A percentile compares a stretch with the other conserved stretches of the same genome.
Evolutionary conservation across 2,888 invertebrate genomes (phyloP).

Genomic region (Macropis europaea): DNA sequence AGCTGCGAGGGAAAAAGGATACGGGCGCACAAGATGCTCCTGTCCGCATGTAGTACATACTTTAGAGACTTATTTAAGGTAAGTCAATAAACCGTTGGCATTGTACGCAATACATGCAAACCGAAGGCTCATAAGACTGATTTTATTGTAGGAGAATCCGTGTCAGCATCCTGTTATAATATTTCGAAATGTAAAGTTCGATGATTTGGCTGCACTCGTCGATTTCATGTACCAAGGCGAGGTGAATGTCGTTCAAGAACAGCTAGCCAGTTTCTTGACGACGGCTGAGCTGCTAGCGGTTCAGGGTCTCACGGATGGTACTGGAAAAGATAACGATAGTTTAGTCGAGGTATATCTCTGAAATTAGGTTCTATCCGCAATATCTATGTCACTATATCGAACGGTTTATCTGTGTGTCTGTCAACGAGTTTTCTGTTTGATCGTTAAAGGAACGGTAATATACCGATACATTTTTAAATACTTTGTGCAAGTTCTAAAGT

Average conservation of each 20-base stretch:
- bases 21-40: slow-evolving; percentile 91
- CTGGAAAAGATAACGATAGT: slow-evolving; percentile 78
- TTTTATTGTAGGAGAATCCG: slow-evolving; percentile 86
- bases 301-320: slow-evolving; percentile 86
- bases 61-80: slow-evolving; percentile 83
- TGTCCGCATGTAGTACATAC: slow-evolving; percentile 92
- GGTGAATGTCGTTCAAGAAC: slow-evolving; percentile 90
- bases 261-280: slow-evolving; percentile 88
- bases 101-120: neutral
- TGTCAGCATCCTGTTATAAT: slow-evolving; percentile 91
- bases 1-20: slow-evolving; percentile 92
- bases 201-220: slow-evolving; percentile 88
- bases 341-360: slow-evolving; percentile 69
- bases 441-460: too few relatives aligned
- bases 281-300: slow-evolving; percentile 89
- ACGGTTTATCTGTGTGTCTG: too few relatives aligned
- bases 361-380: too few relatives aligned
- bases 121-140: neutral
- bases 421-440: too few relatives aligned
- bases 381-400: too few relatives aligned
- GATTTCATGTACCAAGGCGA: slow-evolving; percentile 92
- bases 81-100: neutral
- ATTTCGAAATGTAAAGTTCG: slow-evolving; percentile 89
- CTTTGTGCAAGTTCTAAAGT: too few relatives aligned
- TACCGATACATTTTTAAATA: too few relatives aligned